Evolutionary conservation across 1,140 invertebrate genomes (phyloP), one percentile per base, ranked within the genome.

Genomic region (Hyles vespertilio): DNA sequence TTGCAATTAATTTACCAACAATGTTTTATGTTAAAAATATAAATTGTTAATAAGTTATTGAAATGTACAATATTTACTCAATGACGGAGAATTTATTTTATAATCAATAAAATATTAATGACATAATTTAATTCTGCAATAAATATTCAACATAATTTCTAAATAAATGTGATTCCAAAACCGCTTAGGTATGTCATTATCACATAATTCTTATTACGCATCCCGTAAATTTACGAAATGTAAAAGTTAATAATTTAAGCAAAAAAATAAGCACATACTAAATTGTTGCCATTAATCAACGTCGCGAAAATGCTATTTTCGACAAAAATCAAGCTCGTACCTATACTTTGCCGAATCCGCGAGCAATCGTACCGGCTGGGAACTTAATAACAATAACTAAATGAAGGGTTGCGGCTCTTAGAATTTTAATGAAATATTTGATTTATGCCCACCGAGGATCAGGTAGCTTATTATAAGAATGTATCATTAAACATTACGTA

Each of bases 361-460:
- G 63, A 77, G 59, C 73, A 77, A 72, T 77, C 67, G 67, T 70
- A 69, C 57, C 5, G 33, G 51, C 63, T 47, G 45, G 56, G 58
- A 65, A 58, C 60, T 74, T 84, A 87, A 85, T 85, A 85, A 80
- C 77, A 71, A 62, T 70, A 65, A 66, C 65, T 63, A 78, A 78
- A 79, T 79, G 69, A 84, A 87, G 84, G 85, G 83, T 83, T 88
- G 79, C 61, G 70, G 62, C 72, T 72, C 60, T 71, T 69, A 71
- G 77, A 81, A 79, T 79, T 84, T 86, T 88, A 88, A 88, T 88
- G 83, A 88, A 88, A 85, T 88, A 83, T 88, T 88, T 88, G 85
- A 88, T 88, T 88, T 88, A 88, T 88, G 71, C 74, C 70, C 82
- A 65, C 68, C 76, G 64, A 73, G 74, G 67, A 78, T 87, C 80